Conservation (phyloP, 1,140 invertebrate genomes). For the Pachyrhynchus sulphureomaculatus region DNA sequence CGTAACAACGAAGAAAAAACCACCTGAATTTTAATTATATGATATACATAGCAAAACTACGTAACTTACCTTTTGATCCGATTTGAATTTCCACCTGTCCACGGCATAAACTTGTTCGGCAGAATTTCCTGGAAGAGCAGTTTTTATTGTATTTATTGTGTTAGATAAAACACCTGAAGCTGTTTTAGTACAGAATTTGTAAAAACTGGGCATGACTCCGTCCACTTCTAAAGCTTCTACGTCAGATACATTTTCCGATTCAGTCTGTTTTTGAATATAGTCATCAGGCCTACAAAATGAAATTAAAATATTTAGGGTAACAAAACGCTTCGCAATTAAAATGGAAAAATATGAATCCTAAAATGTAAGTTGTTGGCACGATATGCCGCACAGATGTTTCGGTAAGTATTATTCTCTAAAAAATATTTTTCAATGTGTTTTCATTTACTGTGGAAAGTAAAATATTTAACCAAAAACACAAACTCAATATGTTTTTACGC, state of each 20-base stretch:
- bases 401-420: too few species aligned
- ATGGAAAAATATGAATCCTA: too few species aligned
- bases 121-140: conserved; percentile 45
- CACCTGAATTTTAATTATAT: neutral
- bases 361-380: too few species aligned
- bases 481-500: too few species aligned
- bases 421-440: too few species aligned
- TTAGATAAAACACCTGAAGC: conserved; percentile 50
- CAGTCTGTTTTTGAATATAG: conserved; percentile 28
- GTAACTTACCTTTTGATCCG: conserved; percentile 29
- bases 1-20: neutral
- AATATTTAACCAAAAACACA: too few species aligned
- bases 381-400: too few species aligned
- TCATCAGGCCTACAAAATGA: conserved; percentile 38
- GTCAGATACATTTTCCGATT: conserved; percentile 27
- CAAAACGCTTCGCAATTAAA: too few species aligned
- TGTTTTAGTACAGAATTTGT: conserved; percentile 49
- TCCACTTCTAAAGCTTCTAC: conserved; percentile 37
- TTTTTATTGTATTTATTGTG: conserved; percentile 49
- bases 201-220: conserved; percentile 47
- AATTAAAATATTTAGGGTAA: neutral
- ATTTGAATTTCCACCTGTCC: conserved; percentile 35
- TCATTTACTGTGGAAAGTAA: too few species aligned
- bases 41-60: too few species aligned
- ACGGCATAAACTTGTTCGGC: conserved; percentile 28